Evolutionary conservation across 2,113 vertebrate species (phyloP).

Genomic region (Thymallus thymallus): DNA sequence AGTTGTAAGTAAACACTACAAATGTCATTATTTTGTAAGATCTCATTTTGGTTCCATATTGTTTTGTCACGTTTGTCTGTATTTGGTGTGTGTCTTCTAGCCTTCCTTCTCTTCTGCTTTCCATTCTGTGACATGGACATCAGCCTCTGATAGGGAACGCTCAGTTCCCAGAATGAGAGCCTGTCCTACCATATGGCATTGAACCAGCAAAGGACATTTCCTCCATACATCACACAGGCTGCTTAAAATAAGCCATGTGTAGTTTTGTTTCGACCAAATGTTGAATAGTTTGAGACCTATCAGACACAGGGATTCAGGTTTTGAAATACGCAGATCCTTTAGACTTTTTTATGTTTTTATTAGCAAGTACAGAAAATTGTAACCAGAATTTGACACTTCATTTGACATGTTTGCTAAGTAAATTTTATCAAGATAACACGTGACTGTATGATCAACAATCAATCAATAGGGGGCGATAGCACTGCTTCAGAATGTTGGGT

Average conservation of each 20-base stretch:
- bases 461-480: background rate
- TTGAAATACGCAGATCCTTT: background rate
- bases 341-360: background rate
- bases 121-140: constrained; percentile 25
- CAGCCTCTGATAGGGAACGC: constrained; percentile 37
- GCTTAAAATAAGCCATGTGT: constrained; percentile 60
- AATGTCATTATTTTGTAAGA: too few species aligned
- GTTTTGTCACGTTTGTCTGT: too few species aligned
- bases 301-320: background rate
- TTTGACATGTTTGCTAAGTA: background rate
- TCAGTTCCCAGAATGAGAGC: constrained; percentile 37
- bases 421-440: background rate
- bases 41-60: too few species aligned
- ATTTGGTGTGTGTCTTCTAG: background rate
- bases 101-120: constrained; percentile 12
- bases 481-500: background rate
- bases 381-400: background rate
- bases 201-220: constrained; percentile 61
- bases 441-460: background rate
- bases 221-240: constrained; percentile 67
- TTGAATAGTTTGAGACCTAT: background rate
- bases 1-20: too few species aligned
- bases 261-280: background rate
- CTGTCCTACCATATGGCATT: constrained; percentile 65
- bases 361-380: background rate